Evolutionary conservation across 2,113 vertebrate genomes (phyloP).

Genomic region (Microcebus griseorufus): DNA sequence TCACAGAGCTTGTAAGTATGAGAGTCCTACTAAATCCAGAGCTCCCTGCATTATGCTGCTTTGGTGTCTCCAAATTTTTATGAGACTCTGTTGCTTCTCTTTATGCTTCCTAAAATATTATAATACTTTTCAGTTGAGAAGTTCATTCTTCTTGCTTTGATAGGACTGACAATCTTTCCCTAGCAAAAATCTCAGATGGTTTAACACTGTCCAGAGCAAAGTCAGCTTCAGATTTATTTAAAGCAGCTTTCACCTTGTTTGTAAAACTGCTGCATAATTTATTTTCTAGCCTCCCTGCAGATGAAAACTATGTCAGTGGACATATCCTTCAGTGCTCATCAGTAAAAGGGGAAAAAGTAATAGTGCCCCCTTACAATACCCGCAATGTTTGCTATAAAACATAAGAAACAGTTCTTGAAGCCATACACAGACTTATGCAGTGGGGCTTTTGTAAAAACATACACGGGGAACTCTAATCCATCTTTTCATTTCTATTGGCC

Average conservation of each 20-base stretch:
- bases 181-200: slow-evolving; percentile 16
- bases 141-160: neutral
- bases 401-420: neutral
- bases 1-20: neutral
- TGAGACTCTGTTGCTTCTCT: neutral
- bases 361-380: neutral
- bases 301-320: slow-evolving; percentile 41
- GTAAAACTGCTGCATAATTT: slow-evolving; percentile 47
- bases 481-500: neutral
- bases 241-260: slow-evolving; percentile 43
- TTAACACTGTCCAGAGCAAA: slow-evolving; percentile 55
- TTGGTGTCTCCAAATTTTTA: neutral
- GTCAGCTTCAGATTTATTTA: slow-evolving; percentile 54
- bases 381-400: neutral
- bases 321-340: neutral
- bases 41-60: neutral
- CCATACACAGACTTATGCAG: rapidly evolving
- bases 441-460: neutral
- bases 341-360: neutral
- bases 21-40: neutral
- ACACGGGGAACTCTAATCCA: neutral
- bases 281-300: slow-evolving; percentile 31
- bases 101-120: neutral
- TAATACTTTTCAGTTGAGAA: slow-evolving; percentile 28
- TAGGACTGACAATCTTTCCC: neutral